These are phyloP conservation scores for Lytechinus variegatus DNA, from an alignment of 35 echinoderm and acorn worm genomes.

Conservation along the genomic window DNA sequence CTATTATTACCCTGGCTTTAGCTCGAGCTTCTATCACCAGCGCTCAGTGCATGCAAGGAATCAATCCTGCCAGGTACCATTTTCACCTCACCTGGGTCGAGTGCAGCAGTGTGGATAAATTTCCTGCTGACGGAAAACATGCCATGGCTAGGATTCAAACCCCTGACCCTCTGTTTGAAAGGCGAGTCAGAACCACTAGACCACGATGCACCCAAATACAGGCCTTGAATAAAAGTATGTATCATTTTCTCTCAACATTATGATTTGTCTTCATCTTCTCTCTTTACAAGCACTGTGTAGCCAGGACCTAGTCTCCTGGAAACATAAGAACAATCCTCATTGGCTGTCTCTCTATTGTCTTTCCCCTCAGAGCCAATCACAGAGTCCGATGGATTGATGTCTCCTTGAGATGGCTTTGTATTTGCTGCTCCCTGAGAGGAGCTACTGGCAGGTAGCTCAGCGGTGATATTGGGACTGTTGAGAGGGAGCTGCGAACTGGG, in stretches of 20 bases:
- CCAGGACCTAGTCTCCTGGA: constrained; percentile 73
- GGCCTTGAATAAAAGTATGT: not conserved
- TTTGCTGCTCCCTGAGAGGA: not conserved
- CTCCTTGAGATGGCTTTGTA: not conserved
- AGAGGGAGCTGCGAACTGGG: not conserved
- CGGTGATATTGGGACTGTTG: not conserved
- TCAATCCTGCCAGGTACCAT: too few relatives aligned
- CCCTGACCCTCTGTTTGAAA: too few relatives aligned
- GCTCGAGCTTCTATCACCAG: too few relatives aligned
- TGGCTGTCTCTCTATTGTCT: not conserved
- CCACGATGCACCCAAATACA: too few relatives aligned
- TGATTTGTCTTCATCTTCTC: constrained; percentile 19
- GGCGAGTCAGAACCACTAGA: too few relatives aligned
- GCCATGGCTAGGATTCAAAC: too few relatives aligned
- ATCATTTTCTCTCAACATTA: not conserved
- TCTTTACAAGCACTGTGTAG: constrained; percentile 75
- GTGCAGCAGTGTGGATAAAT: too few relatives aligned
- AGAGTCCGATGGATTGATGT: not conserved
- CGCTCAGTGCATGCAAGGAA: too few relatives aligned
- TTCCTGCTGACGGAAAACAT: too few relatives aligned
- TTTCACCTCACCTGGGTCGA: too few relatives aligned
- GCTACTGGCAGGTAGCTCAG: not conserved
- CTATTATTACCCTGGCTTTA: too few relatives aligned
- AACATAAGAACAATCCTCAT: constrained; percentile 43
- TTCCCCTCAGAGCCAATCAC: not conserved